A percentile compares a stretch with the other conserved stretches of the same genome.
Evolutionary conservation across 2,888 invertebrate genomes (phyloP).

Genomic region (Dicroscelio sp.): DNA sequence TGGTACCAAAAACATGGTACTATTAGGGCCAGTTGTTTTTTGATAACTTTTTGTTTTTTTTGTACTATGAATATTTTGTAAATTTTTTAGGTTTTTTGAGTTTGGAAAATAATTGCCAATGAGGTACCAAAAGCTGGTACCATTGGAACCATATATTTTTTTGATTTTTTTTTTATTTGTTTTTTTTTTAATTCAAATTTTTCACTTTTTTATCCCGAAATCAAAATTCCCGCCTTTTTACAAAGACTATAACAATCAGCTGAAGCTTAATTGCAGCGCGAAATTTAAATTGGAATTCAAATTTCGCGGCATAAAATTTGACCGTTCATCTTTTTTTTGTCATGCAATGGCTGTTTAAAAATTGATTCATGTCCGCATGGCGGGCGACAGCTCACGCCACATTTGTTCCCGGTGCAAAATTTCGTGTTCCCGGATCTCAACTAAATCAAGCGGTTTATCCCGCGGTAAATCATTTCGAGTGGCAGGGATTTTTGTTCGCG

Average conservation of each 20-base stretch:
- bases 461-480: slow-evolving; percentile 41
- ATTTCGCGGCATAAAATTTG: slow-evolving; percentile 30
- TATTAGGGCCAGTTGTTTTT: too few relatives aligned
- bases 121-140: too few relatives aligned
- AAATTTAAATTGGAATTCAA: not conserved
- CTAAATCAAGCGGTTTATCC: slow-evolving; percentile 44
- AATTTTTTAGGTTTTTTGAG: too few relatives aligned
- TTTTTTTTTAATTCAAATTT: too few relatives aligned
- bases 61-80: too few relatives aligned
- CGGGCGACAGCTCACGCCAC: not conserved
- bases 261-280: not conserved
- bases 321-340: slow-evolving; percentile 14
- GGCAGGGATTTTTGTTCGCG: slow-evolving; percentile 12
- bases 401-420: slow-evolving; percentile 41
- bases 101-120: not conserved
- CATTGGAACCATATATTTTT: not conserved
- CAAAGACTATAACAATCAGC: not conserved
- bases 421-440: slow-evolving; percentile 16
- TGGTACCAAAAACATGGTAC: too few relatives aligned
- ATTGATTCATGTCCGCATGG: slow-evolving; percentile 7
- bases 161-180: not conserved
- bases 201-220: too few relatives aligned
- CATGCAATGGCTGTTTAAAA: not conserved
- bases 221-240: not conserved
- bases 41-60: too few relatives aligned